Percentiles rank a stretch among this genome's conserved stretches.
Conservation (phyloP, 2,888 invertebrate genomes). For the Sycophila texana region DNA sequence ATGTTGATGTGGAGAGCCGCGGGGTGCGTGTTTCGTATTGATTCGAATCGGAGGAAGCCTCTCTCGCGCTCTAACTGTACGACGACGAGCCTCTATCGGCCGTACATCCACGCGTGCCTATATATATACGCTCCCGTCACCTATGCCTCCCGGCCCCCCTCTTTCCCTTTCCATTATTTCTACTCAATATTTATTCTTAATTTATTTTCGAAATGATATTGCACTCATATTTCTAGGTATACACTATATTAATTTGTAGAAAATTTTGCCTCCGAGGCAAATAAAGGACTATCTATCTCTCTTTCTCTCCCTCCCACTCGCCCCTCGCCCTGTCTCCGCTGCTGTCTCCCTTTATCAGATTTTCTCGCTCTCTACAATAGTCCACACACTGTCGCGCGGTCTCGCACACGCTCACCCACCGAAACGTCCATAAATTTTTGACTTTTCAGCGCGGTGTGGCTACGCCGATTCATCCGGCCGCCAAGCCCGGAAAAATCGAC, state of each 20-base stretch:
- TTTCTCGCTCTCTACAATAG: background rate
- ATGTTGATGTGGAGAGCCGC: conserved; percentile 35
- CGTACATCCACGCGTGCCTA: background rate
- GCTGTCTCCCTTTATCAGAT: background rate
- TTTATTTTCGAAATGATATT: too few species aligned
- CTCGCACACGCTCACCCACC: background rate
- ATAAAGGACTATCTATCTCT: conserved; percentile 9
- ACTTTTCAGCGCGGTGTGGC: conserved; percentile 8
- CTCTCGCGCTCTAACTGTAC: conserved; percentile 60
- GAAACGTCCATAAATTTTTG: conserved; percentile 32
- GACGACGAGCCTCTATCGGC: conserved; percentile 17
- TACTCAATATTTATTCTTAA: too few species aligned
- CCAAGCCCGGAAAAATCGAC: conserved; percentile 5
- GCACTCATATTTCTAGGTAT: too few species aligned
- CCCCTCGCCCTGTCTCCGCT: background rate
- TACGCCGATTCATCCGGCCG: conserved; percentile 16
- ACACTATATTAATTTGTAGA: too few species aligned
- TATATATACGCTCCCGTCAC: conserved; percentile 2
- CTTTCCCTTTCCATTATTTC: background rate
- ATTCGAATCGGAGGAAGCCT: conserved; percentile 72
- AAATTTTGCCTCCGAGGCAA: too few species aligned
- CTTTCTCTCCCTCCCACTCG: background rate
- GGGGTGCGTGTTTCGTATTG: conserved; percentile 69
- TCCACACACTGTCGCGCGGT: background rate
- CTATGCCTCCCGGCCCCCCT: background rate